Conservation (phyloP, 1,140 invertebrate genomes). For the Mylabris phalerata region DNA sequence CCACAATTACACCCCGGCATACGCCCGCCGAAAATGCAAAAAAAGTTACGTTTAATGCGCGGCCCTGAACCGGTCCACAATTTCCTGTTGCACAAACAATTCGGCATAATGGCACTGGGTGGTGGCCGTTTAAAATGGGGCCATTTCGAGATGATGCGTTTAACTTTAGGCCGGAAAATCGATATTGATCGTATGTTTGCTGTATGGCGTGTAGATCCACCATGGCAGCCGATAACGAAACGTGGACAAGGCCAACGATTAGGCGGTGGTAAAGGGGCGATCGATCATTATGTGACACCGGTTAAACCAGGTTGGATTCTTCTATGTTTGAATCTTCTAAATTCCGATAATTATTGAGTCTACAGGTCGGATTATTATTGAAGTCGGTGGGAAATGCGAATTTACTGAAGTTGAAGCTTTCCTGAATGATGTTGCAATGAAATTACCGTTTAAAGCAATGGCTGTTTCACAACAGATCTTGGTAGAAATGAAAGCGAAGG, state of each 20-base stretch:
- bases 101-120: slow-evolving; percentile 77
- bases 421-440: slow-evolving; percentile 62
- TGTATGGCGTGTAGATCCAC: slow-evolving; percentile 89
- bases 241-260: slow-evolving; percentile 86
- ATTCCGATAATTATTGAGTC: too few relatives aligned
- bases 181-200: slow-evolving; percentile 80
- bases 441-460: slow-evolving; percentile 82
- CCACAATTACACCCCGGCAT: slow-evolving; percentile 59
- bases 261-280: slow-evolving; percentile 94
- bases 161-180: slow-evolving; percentile 67
- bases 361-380: slow-evolving; percentile 75
- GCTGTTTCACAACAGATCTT: slow-evolving; percentile 77
- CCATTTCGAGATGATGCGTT: slow-evolving; percentile 85
- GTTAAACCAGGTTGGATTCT: slow-evolving; percentile 72
- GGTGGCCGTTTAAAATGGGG: slow-evolving; percentile 73
- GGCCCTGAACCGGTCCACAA: slow-evolving; percentile 85
- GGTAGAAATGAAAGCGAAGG: slow-evolving; percentile 51
- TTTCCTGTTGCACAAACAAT: slow-evolving; percentile 79
- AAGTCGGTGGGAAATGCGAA: slow-evolving; percentile 87
- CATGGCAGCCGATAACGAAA: slow-evolving; percentile 92
- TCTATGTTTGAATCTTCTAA: too few relatives aligned
- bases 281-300: slow-evolving; percentile 93
- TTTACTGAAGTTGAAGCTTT: slow-evolving; percentile 72
- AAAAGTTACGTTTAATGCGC: slow-evolving; percentile 71
- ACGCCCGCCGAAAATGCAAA: slow-evolving; percentile 76